A percentile compares a stretch with the other conserved stretches of the same genome.
Conservation (phyloP, 2,113 vertebrate species). For the Xenus cinereus region DNA sequence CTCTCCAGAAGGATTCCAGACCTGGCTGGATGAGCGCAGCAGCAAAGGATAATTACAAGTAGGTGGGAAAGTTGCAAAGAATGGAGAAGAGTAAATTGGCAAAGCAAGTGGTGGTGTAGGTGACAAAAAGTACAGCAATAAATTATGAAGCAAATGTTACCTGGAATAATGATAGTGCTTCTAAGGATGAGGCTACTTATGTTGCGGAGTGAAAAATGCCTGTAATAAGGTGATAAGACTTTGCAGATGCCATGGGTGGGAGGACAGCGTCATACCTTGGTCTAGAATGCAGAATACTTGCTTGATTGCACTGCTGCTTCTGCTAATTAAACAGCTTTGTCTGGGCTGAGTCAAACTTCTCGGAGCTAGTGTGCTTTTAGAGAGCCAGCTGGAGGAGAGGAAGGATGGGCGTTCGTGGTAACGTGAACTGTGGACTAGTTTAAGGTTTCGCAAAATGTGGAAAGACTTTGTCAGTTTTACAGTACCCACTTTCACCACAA, state of each 20-base stretch:
- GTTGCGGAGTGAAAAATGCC: not conserved
- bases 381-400: not conserved
- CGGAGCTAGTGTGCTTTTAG: not conserved
- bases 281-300: not conserved
- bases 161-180: not conserved
- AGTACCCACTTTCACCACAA: accelerated
- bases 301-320: not conserved
- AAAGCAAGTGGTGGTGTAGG: not conserved
- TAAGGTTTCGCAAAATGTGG: not conserved
- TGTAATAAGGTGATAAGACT: not conserved
- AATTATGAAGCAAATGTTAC: not conserved
- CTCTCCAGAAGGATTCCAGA: not conserved
- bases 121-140: not conserved
- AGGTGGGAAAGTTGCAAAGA: not conserved
- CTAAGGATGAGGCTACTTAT: not conserved
- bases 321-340: not conserved
- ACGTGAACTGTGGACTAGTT: not conserved
- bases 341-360: not conserved
- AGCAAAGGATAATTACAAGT: not conserved
- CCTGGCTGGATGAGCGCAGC: not conserved
- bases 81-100: not conserved
- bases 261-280: not conserved
- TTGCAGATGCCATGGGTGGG: accelerated
- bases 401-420: accelerated
- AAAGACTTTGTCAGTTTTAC: not conserved